These are phyloP conservation scores for Xenopus tropicalis DNA, from an alignment of 2,113 vertebrate species.

Conservation along the genomic window DNA sequence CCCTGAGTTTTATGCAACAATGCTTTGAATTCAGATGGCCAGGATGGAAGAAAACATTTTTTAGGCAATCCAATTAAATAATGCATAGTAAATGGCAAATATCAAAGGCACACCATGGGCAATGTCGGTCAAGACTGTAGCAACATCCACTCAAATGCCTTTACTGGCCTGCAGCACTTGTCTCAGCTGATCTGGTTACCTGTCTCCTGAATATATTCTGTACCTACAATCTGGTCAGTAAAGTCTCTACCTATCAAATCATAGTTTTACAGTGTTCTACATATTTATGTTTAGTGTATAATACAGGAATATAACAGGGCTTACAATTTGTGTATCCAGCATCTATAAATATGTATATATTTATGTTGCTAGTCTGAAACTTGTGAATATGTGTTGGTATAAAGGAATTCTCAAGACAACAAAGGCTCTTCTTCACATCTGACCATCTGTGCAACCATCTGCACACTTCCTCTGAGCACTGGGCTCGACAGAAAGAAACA, in stretches of 20 bases:
- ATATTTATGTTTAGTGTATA: background rate
- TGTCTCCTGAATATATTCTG: no score
- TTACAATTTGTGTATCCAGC: background rate
- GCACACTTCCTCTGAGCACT: slow-evolving; percentile 13
- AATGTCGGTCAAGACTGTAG: no score
- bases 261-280: no score
- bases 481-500: slow-evolving; percentile 15
- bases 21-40: background rate
- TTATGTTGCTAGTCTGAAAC: slow-evolving; percentile 13
- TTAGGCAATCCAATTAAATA: background rate
- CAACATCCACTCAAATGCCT: no score
- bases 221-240: no score
- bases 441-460: slow-evolving; percentile 41
- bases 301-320: background rate
- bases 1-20: background rate
- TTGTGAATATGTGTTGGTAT: slow-evolving; percentile 17
- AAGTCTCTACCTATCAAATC: no score
- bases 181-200: no score
- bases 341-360: background rate
- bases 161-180: no score
- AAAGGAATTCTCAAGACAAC: slow-evolving; percentile 34
- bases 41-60: background rate
- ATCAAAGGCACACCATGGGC: background rate
- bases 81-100: background rate
- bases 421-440: slow-evolving; percentile 30